Evolutionary conservation across 2,888 invertebrate genomes (phyloP), one percentile per base, ranked within the genome.

Genomic region (Exocentrus adspersus): DNA sequence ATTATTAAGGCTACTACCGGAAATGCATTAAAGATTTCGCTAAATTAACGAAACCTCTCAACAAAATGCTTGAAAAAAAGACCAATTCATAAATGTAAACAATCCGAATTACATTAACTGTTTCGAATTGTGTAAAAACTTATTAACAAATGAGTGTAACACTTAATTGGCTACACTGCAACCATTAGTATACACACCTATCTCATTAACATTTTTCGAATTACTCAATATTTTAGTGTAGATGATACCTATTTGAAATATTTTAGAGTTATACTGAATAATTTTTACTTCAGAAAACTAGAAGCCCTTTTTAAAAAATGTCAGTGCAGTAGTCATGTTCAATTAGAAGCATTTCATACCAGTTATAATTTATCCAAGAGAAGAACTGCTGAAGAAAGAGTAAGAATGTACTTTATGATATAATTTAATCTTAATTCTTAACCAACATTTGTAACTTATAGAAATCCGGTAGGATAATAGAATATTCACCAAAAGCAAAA

Each of bases 401-500:
- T 74, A 68, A 69, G 43, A 14, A 50, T 24, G 12, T 37, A 43
- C 19, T 24, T 32, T 9, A 37, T 42, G 20, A 10, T 56, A 42
- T 14, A 42, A 52, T 62, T 32, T 56, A 16, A n/a, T n/a, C n/a
- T n/a, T 45, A 52, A 62, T 16, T 32, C 9, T n/a, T n/a, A 37
- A 37, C 5, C 2, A 1, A 37, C n/a, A 12, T 70, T n/a, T n/a
- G n/a, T 30, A 42, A 10, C 69, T 81, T 79, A 19, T 73, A 85
- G 86, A 86, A 85, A 85, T 79, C 83, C 7, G 77, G 79, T 9
- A 83, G 84, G 75, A 84, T 88, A 9, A 87, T 90, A 62, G 86
- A 87, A 79, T 90, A 88, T 77, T 80, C 87, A 7, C 87, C 87
- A 1, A 90, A 89, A 80, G 79, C 84, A 4, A 86, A 86, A 75